Conservation (phyloP, 2,113 vertebrate genomes). For the Dissostichus mawsoni region DNA sequence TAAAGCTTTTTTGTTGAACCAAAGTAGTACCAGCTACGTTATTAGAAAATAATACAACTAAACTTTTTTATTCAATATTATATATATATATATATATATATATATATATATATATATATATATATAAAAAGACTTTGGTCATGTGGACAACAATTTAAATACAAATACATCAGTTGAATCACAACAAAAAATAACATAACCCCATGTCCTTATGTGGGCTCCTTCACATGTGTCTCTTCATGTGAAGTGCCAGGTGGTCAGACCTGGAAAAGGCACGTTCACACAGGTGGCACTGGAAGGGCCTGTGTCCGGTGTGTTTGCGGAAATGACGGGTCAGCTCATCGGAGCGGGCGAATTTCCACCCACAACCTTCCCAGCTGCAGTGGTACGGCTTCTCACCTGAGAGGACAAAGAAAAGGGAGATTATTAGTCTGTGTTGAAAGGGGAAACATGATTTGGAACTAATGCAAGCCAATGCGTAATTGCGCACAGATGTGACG, state of each 20-base stretch:
- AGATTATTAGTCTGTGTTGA: neutral
- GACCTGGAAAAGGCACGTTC: constrained; percentile 97
- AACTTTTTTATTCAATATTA: constrained; percentile 70
- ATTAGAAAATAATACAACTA: constrained; percentile 81
- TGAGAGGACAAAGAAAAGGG: constrained; percentile 56
- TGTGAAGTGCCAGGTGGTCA: constrained; percentile 97
- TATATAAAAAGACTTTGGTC: constrained; percentile 73
- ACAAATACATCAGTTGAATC: constrained; percentile 74
- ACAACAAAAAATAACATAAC: constrained; percentile 53
- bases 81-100: neutral
- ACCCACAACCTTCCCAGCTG: constrained; percentile 98
- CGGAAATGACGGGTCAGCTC: constrained; percentile 98
- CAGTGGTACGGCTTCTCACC: constrained; percentile 99
- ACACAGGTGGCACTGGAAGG: constrained; percentile 98
- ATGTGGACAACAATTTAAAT: constrained; percentile 77
- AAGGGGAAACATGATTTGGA: neutral
- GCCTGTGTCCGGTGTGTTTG: constrained; percentile 97
- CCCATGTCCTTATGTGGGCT: constrained; percentile 52
- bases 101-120: too few species aligned
- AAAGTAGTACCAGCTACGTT: constrained; percentile 95
- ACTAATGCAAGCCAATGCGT: neutral
- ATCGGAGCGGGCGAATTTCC: constrained; percentile 97
- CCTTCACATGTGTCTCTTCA: constrained; percentile 96
- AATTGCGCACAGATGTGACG: neutral
- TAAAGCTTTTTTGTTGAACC: constrained; percentile 76